Percentiles rank a stretch among this genome's conserved stretches.
These are phyloP conservation scores for Sebastes trivittatus DNA, from an alignment of 2,797 vertebrate genomes.

Conservation along the genomic window DNA sequence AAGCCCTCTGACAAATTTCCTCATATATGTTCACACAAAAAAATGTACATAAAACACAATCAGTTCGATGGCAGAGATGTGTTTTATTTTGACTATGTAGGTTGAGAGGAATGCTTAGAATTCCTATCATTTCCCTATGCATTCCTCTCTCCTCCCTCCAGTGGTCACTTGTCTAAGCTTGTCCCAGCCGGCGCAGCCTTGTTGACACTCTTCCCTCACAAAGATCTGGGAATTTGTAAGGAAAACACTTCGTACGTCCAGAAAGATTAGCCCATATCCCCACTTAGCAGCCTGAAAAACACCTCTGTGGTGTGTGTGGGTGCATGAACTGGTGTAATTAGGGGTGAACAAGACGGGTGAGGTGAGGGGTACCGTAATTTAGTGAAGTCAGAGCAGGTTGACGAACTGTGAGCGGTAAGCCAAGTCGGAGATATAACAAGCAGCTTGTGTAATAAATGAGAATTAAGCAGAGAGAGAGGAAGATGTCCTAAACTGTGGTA, in stretches of 20 bases:
- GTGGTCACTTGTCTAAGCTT: slow-evolving; percentile 79
- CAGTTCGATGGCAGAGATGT: slow-evolving; percentile 1
- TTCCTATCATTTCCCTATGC: slow-evolving; percentile 72
- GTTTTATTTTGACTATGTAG: slow-evolving; percentile 54
- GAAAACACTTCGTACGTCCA: slow-evolving; percentile 59
- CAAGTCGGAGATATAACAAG: background rate
- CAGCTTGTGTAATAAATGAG: background rate
- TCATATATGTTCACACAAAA: background rate
- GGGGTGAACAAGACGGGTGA: background rate
- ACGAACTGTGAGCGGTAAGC: background rate
- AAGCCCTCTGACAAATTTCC: background rate
- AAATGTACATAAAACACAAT: background rate
- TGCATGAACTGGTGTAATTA: slow-evolving; percentile 32
- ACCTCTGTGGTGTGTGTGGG: slow-evolving; percentile 8
- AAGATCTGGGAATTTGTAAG: slow-evolving; percentile 70
- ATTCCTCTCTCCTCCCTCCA: slow-evolving; percentile 68
- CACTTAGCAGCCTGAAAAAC: slow-evolving; percentile 58
- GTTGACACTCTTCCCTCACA: slow-evolving; percentile 66
- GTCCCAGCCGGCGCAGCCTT: slow-evolving; percentile 65
- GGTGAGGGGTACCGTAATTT: background rate
- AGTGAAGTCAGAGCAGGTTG: background rate
- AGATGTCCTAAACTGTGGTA: background rate
- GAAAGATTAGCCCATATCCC: slow-evolving; percentile 69
- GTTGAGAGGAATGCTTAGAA: slow-evolving; percentile 72
- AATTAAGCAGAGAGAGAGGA: background rate